phyloP scores from a whole-genome alignment of 2,113 vertebrate genomes.

The Scophthalmus maximus region DNA sequence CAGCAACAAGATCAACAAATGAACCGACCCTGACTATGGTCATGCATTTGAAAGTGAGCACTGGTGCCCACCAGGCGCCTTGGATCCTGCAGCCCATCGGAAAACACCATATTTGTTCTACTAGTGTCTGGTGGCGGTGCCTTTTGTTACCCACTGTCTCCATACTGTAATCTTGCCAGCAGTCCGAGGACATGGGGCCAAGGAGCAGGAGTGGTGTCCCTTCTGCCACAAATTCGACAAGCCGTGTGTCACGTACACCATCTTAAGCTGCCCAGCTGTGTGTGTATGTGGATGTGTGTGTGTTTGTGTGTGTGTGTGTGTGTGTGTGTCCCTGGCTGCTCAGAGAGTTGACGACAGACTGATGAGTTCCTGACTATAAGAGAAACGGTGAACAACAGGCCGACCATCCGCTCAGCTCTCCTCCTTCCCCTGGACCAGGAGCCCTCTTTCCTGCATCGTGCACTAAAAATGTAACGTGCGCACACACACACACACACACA shows the following conservation, averaged over 20 bases:
- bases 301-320: constrained; percentile 39
- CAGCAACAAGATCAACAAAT: too few species aligned
- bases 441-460: constrained; percentile 63
- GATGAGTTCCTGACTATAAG: constrained; percentile 80
- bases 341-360: constrained; percentile 77
- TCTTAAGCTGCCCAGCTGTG: constrained; percentile 46
- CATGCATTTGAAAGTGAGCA: background rate
- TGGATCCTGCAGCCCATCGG: background rate
- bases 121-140: background rate
- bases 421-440: constrained; percentile 66
- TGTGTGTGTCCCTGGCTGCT: constrained; percentile 64
- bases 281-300: constrained; percentile 45
- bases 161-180: constrained; percentile 6
- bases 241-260: constrained; percentile 62
- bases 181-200: constrained; percentile 15
- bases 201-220: background rate
- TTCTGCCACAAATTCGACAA: constrained; percentile 5
- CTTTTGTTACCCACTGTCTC: constrained; percentile 8
- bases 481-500: too few species aligned
- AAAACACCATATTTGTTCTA: background rate
- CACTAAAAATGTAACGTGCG: constrained; percentile 8
- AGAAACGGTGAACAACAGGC: constrained; percentile 69
- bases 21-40: too few species aligned
- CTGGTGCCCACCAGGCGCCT: background rate
- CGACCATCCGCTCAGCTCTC: constrained; percentile 72